Conservation (phyloP, 2,113 vertebrate species). For the Choloepus hoffmanni region DNA sequence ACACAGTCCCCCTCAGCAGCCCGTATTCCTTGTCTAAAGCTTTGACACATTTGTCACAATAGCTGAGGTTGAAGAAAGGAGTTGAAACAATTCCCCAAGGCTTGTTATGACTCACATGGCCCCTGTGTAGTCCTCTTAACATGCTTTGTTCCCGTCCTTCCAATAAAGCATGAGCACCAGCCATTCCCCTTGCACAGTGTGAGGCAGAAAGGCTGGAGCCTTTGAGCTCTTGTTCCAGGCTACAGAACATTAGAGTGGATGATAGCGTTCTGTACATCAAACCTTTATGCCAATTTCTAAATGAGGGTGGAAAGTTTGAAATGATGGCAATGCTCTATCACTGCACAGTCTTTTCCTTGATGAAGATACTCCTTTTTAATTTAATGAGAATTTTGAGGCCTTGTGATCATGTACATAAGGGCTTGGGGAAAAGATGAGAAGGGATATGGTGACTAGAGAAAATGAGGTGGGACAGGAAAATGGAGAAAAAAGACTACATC, state of each 20-base stretch:
- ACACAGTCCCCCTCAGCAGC: constrained; percentile 64
- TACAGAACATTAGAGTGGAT: constrained; percentile 73
- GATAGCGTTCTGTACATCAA: constrained; percentile 79
- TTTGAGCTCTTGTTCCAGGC: constrained; percentile 69
- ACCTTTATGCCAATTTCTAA: constrained; percentile 72
- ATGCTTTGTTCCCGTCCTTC: constrained; percentile 77
- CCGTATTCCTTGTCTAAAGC: constrained; percentile 59
- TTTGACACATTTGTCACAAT: constrained; percentile 81
- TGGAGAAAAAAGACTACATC: constrained; percentile 37
- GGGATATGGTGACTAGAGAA: constrained; percentile 4
- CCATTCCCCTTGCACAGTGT: constrained; percentile 71
- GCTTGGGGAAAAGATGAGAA: not conserved
- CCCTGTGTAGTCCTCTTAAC: constrained; percentile 69
- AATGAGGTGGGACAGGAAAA: not conserved
- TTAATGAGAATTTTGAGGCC: constrained; percentile 46
- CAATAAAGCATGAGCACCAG: constrained; percentile 64
- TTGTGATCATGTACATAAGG: not conserved
- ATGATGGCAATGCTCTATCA: constrained; percentile 63
- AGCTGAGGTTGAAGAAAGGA: constrained; percentile 72
- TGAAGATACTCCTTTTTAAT: constrained; percentile 54
- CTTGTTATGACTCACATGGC: constrained; percentile 69
- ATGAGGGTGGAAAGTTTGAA: constrained; percentile 64
- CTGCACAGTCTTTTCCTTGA: constrained; percentile 19
- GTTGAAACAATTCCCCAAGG: constrained; percentile 76
- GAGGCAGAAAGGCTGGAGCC: constrained; percentile 69